Conservation (phyloP, 2,888 invertebrate genomes). For the Iphiclides podalirius region DNA sequence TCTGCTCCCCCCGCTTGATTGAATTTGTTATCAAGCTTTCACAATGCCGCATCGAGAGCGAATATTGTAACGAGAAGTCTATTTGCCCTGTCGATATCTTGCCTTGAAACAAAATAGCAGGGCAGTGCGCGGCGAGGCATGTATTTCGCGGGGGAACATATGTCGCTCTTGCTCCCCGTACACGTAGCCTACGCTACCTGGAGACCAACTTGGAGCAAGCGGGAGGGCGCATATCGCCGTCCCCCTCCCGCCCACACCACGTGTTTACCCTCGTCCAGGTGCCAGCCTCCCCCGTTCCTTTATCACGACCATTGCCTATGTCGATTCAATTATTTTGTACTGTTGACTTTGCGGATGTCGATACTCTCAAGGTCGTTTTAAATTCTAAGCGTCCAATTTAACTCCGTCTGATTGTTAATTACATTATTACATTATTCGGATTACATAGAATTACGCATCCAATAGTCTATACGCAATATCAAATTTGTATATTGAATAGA, state of each 20-base stretch:
- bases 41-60: conserved; percentile 46
- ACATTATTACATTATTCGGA: background rate
- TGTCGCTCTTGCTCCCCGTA: conserved; percentile 39
- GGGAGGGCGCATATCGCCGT: conserved; percentile 28
- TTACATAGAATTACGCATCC: background rate
- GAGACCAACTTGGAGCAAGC: no score
- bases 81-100: conserved; percentile 43
- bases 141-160: conserved; percentile 44
- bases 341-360: conserved; percentile 58
- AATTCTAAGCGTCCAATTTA: background rate
- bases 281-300: conserved; percentile 40
- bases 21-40: conserved; percentile 57
- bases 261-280: conserved; percentile 45
- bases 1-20: conserved; percentile 40
- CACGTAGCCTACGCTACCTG: conserved; percentile 39
- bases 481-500: no score
- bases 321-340: conserved; percentile 65
- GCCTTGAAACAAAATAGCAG: conserved; percentile 54
- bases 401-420: no score
- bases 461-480: no score
- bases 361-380: conserved; percentile 44
- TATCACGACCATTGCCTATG: conserved; percentile 51
- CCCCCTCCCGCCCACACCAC: conserved; percentile 35
- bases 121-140: conserved; percentile 35
- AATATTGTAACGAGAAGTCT: conserved; percentile 45